Conservation (phyloP, 2,113 vertebrate genomes). For the Dasyornis broadbenti region DNA sequence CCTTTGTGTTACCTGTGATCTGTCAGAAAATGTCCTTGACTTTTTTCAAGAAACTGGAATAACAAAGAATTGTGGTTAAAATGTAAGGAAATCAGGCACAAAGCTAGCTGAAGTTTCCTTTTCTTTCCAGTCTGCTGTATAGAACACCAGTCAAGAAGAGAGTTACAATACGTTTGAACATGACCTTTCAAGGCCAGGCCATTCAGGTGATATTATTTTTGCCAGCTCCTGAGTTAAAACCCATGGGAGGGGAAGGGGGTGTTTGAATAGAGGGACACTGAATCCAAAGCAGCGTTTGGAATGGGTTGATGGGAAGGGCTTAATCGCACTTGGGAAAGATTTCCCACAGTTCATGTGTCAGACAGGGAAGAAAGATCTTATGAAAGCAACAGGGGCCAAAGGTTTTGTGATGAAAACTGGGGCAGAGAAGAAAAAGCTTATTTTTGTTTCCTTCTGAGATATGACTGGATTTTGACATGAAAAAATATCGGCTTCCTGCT, state of each 20-base stretch:
- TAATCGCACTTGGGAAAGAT: conserved; percentile 4
- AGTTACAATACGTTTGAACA: neutral
- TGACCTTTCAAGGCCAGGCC: neutral
- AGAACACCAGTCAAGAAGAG: neutral
- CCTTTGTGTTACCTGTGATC: conserved; percentile 7
- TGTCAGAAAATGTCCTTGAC: neutral
- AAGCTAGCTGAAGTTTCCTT: conserved; percentile 1
- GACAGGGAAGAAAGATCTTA: conserved; percentile 36
- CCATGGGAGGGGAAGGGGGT: neutral
- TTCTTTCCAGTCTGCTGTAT: neutral
- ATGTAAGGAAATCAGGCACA: conserved; percentile 11
- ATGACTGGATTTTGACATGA: conserved; percentile 42
- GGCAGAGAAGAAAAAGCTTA: conserved; percentile 56
- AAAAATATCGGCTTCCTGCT: conserved; percentile 34
- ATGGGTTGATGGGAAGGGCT: conserved; percentile 22
- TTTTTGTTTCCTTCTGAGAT: conserved; percentile 55
- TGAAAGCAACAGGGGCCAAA: conserved; percentile 41
- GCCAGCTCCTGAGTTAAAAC: neutral
- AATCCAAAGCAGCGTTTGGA: conserved; percentile 19
- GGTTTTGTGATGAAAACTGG: conserved; percentile 51
- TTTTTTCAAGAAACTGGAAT: neutral
- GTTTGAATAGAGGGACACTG: conserved; percentile 19
- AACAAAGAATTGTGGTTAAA: neutral
- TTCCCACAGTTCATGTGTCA: conserved; percentile 49
- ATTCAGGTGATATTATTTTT: conserved; percentile 16